Evolutionary conservation across 2,113 vertebrate genomes (phyloP).

Genomic region (Hippolais icterina): DNA sequence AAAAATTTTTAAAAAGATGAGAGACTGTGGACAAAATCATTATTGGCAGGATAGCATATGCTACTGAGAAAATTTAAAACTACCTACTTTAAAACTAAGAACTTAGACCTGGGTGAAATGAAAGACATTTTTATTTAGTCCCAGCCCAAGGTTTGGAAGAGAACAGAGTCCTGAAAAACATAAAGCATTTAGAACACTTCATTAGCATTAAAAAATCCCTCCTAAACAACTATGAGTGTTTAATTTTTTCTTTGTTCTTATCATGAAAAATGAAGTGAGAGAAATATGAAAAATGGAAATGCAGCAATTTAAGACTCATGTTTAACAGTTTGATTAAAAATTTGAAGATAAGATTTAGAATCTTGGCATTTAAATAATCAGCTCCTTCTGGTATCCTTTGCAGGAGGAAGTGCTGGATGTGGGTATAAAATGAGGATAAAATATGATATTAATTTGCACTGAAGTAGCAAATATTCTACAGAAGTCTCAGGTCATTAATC

Average conservation of each 20-base stretch:
- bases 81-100: not conserved
- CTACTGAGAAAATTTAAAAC: not conserved
- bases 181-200: not conserved
- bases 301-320: not conserved
- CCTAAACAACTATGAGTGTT: not conserved
- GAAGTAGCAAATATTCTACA: constrained; percentile 50
- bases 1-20: not conserved
- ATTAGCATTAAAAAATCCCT: not conserved
- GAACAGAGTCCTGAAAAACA: not conserved
- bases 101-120: not conserved
- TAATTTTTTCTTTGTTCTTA: not conserved
- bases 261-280: not conserved
- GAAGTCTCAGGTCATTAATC: constrained; percentile 51
- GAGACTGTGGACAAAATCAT: not conserved
- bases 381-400: constrained; percentile 25
- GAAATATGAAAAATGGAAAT: not conserved
- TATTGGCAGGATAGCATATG: not conserved
- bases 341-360: constrained; percentile 21
- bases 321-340: constrained; percentile 29
- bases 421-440: constrained; percentile 37
- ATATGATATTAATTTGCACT: constrained; percentile 56
- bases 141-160: not conserved
- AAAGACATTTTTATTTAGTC: not conserved
- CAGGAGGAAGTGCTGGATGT: not conserved
- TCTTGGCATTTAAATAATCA: constrained; percentile 25